Conservation (phyloP, 2,888 invertebrate species). For the Phytoseiulus persimilis region DNA sequence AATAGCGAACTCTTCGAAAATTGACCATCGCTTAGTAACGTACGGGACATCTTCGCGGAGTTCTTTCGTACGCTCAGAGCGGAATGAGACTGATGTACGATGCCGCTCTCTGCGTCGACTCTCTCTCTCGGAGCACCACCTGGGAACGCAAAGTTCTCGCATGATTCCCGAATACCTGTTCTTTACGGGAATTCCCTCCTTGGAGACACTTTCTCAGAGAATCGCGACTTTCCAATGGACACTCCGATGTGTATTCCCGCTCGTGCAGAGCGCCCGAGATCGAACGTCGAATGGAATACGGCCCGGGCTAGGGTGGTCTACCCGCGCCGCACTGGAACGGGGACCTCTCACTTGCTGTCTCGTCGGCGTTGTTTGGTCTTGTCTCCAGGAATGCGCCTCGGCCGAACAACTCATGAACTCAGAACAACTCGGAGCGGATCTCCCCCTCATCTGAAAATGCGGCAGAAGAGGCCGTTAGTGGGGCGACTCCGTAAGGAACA, state of each 20-base stretch:
- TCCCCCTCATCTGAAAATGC: not conserved
- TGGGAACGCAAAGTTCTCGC: no score
- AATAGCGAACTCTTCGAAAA: not conserved
- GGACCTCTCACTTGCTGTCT: not conserved
- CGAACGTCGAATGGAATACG: not conserved
- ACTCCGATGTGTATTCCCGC: no score
- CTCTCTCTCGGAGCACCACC: no score
- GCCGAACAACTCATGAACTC: not conserved
- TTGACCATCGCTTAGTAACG: no score
- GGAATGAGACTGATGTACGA: no score
- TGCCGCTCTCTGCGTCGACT: no score
- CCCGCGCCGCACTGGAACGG: not conserved
- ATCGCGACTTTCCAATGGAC: no score
- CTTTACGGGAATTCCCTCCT: no score
- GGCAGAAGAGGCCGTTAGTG: not conserved
- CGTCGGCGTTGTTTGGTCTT: not conserved
- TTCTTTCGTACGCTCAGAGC: no score
- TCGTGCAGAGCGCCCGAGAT: not conserved
- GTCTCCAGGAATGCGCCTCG: not conserved
- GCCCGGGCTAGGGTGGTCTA: not conserved
- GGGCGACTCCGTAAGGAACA: slow-evolving; percentile 5
- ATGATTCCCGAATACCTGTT: no score
- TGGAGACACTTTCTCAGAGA: no score
- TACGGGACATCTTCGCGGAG: no score
- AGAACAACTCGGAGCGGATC: not conserved